Evolutionary conservation across 1,140 invertebrate species (phyloP).

Genomic region (Hypothenemus hampei): DNA sequence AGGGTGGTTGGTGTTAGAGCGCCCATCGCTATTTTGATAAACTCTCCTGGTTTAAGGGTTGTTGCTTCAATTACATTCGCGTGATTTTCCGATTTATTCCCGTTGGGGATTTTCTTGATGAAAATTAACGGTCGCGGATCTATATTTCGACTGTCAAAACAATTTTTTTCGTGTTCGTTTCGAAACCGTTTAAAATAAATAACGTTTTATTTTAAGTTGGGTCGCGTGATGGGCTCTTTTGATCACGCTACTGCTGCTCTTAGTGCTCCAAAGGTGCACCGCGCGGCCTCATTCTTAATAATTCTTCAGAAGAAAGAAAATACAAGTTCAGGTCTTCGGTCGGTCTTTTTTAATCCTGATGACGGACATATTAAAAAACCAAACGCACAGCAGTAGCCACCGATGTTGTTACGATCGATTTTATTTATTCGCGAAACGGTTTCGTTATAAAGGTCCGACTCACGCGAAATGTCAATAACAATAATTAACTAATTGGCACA

Average conservation of each 20-base stretch:
- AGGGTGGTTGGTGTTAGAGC: no score
- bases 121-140: constrained; percentile 4
- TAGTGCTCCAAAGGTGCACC: constrained; percentile 10
- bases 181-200: constrained; percentile 4
- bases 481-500: constrained; percentile 44
- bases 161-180: neutral
- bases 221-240: constrained; percentile 12
- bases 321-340: no score
- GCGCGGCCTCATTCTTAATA: constrained; percentile 5
- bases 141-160: neutral
- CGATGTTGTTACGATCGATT: constrained; percentile 30
- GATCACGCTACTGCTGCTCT: constrained; percentile 23
- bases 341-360: constrained; percentile 6
- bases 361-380: constrained; percentile 19
- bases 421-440: constrained; percentile 25
- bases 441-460: constrained; percentile 25
- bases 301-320: no score
- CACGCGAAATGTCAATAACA: constrained; percentile 44
- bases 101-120: constrained; percentile 6
- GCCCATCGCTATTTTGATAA: no score
- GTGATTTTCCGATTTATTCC: constrained; percentile 9
- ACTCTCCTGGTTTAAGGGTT: neutral
- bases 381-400: constrained; percentile 32
- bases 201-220: no score
- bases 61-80: constrained; percentile 1